A percentile compares a stretch with the other conserved stretches of the same genome.
Conservation (phyloP, 2,113 vertebrate genomes). For the Strix uralensis region DNA sequence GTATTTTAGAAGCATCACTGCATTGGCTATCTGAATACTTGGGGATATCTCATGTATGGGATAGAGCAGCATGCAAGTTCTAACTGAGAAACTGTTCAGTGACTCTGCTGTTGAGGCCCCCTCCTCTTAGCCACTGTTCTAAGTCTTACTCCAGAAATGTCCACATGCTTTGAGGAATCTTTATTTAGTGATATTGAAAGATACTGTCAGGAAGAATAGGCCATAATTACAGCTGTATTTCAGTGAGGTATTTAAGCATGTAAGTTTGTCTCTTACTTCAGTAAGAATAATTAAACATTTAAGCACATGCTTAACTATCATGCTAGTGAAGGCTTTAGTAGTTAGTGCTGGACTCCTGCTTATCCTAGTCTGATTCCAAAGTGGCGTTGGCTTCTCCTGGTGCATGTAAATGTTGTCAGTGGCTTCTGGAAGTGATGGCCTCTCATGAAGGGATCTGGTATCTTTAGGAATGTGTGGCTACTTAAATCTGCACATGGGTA, state of each 20-base stretch:
- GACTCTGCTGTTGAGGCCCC: background rate
- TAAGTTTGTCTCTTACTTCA: background rate
- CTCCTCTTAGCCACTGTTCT: background rate
- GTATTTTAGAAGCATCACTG: background rate
- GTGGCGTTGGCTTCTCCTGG: background rate
- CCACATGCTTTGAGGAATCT: background rate
- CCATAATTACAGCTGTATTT: background rate
- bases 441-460: background rate
- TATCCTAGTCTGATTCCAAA: background rate
- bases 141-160: background rate
- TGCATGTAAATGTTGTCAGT: background rate
- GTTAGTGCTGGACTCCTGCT: background rate
- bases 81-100: background rate
- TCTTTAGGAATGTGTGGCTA: background rate
- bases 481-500: background rate
- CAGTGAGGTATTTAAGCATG: background rate
- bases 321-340: background rate
- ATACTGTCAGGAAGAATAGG: background rate
- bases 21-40: background rate
- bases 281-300: background rate
- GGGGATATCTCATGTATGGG: background rate
- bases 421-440: background rate
- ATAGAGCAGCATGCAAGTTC: background rate
- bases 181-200: background rate
- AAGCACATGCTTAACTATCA: background rate